Evolutionary conservation across 2,113 vertebrate species (phyloP).

Genomic region (Perca schrenkii): DNA sequence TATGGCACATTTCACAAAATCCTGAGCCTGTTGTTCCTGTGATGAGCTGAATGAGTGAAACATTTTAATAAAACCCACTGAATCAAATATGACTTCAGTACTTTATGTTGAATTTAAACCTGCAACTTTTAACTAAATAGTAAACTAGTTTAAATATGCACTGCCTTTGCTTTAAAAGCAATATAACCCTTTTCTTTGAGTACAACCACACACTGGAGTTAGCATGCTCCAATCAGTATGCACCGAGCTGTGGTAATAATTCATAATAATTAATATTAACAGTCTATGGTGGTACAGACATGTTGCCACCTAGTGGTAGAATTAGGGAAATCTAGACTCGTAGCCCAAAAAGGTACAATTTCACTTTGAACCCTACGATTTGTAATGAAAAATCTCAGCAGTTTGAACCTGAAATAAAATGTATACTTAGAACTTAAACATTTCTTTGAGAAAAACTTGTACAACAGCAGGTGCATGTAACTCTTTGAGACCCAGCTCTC

Average conservation of each 20-base stretch:
- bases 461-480: too few relatives aligned
- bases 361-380: not conserved
- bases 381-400: not conserved
- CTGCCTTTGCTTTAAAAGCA: too few relatives aligned
- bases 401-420: too few relatives aligned
- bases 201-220: not conserved
- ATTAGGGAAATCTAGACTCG: not conserved
- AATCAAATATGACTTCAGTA: not conserved
- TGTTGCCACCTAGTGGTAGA: not conserved
- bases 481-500: too few relatives aligned
- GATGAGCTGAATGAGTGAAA: constrained; percentile 43
- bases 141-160: not conserved
- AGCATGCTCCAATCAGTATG: too few relatives aligned
- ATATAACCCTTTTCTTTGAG: not conserved
- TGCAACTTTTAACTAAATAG: not conserved
- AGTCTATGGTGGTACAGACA: not conserved
- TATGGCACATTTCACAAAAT: constrained; percentile 38
- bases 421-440: too few relatives aligned
- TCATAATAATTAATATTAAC: too few relatives aligned
- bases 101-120: not conserved
- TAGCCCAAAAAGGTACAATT: not conserved
- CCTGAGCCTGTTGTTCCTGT: constrained; percentile 62
- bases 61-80: constrained; percentile 61
- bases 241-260: too few relatives aligned
- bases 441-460: too few relatives aligned